Conservation (phyloP, 2,113 vertebrate species). For the Marmota flaviventris region DNA sequence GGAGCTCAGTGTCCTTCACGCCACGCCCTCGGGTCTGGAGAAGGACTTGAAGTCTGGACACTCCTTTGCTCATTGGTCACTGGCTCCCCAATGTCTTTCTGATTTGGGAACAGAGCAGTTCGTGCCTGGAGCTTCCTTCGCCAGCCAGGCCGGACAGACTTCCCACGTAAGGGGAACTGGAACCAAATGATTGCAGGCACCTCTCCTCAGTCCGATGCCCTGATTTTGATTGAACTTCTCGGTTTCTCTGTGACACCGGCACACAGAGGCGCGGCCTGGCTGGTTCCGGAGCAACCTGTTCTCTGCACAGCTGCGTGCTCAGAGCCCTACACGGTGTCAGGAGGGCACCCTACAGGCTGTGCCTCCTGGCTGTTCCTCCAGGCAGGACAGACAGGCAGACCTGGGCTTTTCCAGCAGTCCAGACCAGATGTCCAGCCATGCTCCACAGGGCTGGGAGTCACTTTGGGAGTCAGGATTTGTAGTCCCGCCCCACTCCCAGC, state of each 20-base stretch:
- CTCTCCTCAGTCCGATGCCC: no score
- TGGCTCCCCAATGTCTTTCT: background rate
- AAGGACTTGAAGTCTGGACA: rapidly evolving
- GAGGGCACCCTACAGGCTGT: background rate
- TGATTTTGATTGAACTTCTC: background rate
- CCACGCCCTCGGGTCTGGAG: background rate
- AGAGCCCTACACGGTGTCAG: background rate
- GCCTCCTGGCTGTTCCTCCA: background rate
- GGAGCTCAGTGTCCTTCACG: rapidly evolving
- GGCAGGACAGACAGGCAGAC: no score
- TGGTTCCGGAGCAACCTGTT: no score
- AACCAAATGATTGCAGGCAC: background rate
- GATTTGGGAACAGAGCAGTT: background rate
- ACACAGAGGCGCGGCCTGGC: background rate
- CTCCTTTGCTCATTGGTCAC: background rate
- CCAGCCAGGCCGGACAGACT: background rate
- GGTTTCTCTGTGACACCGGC: background rate
- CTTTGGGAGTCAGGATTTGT: background rate
- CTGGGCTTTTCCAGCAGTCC: background rate
- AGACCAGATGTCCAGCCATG: background rate
- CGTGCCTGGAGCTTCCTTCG: rapidly evolving
- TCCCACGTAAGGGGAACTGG: background rate
- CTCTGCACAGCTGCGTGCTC: background rate
- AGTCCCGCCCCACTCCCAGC: background rate
- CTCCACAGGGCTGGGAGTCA: background rate